Conservation (phyloP, 92 coral and sea anemone genomes). For the Parazoanthus darwini region DNA sequence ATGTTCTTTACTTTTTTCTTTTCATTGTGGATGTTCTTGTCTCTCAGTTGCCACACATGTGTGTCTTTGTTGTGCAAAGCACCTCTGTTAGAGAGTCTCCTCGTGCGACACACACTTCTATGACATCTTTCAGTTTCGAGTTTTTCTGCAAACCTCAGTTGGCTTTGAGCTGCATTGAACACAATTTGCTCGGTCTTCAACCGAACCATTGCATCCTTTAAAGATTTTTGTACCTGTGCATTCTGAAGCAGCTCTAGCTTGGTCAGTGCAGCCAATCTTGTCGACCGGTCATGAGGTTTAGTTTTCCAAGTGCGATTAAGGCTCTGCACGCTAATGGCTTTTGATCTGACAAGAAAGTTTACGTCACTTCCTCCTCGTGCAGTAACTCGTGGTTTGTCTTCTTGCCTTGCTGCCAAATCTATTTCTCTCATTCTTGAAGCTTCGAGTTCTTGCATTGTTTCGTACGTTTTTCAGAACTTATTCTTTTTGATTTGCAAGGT, state of each 20-base stretch:
- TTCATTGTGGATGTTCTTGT: not conserved
- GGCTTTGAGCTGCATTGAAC: constrained; percentile 52
- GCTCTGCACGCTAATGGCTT: constrained; percentile 31
- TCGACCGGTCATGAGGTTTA: constrained; percentile 6
- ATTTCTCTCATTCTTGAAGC: not conserved
- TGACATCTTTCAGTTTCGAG: constrained; percentile 47
- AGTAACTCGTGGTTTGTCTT: not conserved
- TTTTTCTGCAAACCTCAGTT: constrained; percentile 37
- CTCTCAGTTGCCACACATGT: not conserved
- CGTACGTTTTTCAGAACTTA: not conserved
- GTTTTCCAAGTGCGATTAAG: constrained; percentile 40
- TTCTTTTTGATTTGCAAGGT: not conserved
- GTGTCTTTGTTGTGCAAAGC: not conserved
- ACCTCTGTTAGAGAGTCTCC: constrained; percentile 6
- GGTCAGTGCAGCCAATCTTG: constrained; percentile 63
- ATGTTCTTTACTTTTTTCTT: not conserved
- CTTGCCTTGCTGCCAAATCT: not conserved
- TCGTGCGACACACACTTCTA: constrained; percentile 47
- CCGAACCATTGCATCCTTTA: constrained; percentile 54
- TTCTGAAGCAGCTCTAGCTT: constrained; percentile 71
- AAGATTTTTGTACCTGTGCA: constrained; percentile 66
- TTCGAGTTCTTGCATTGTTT: not conserved
- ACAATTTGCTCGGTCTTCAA: constrained; percentile 7
- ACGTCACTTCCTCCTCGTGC: constrained; percentile 40
- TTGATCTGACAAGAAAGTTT: constrained; percentile 56